Conservation (phyloP, 2,797 vertebrate genomes). For the Glyptemys insculpta region DNA sequence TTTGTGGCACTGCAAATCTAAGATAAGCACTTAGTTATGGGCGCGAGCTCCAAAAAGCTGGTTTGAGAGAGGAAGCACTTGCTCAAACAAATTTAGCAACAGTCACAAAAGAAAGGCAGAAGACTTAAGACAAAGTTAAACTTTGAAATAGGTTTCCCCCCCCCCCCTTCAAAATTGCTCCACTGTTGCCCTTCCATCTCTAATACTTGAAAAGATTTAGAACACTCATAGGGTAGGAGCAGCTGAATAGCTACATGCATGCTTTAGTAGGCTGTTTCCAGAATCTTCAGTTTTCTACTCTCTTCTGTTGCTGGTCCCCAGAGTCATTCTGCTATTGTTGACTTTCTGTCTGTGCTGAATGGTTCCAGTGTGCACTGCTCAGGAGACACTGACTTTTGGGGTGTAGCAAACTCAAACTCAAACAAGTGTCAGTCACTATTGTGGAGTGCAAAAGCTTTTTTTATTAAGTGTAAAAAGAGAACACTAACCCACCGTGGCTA, state of each 20-base stretch:
- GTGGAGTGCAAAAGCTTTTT: neutral
- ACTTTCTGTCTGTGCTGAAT: neutral
- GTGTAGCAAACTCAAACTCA: rapidly evolving
- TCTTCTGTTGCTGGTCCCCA: neutral
- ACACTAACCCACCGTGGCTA: neutral
- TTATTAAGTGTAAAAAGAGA: neutral
- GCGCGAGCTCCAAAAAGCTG: rapidly evolving
- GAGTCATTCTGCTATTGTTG: neutral
- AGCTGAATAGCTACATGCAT: neutral
- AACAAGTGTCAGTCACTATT: neutral
- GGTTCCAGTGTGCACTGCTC: rapidly evolving
- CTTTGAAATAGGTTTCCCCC: neutral
- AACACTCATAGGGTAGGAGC: neutral
- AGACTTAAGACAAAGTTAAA: neutral
- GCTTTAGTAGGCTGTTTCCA: neutral
- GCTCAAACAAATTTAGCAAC: neutral
- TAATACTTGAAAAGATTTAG: neutral
- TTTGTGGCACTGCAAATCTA: neutral
- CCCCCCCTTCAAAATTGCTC: neutral
- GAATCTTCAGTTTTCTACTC: neutral
- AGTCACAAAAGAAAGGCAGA: neutral
- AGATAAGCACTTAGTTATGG: neutral
- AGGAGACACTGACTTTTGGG: rapidly evolving
- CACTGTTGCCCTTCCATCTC: neutral
- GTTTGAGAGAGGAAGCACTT: neutral